Evolutionary conservation across 2,113 vertebrate species (phyloP).

Genomic region (Muntiacus reevesi): DNA sequence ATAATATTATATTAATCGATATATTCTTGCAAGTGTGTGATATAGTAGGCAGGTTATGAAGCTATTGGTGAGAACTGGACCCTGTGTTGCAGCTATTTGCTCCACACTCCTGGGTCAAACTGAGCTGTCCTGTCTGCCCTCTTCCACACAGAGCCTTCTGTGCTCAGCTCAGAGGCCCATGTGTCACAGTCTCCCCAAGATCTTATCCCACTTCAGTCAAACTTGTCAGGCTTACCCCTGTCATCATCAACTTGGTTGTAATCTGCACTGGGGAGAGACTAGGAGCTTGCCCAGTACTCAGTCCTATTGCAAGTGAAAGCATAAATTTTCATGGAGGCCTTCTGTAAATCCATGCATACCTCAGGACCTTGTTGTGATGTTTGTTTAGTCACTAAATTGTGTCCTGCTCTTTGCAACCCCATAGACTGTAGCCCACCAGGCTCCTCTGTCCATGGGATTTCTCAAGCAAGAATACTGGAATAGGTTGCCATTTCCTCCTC

Average conservation of each 20-base stretch:
- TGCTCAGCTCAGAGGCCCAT: neutral
- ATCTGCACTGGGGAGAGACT: neutral
- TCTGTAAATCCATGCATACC: neutral
- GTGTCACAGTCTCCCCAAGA: neutral
- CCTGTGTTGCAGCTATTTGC: accelerated
- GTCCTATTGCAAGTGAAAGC: neutral
- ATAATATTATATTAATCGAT: neutral
- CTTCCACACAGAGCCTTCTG: neutral
- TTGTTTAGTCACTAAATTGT: neutral
- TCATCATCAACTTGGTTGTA: neutral
- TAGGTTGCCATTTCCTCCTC: neutral
- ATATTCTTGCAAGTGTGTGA: accelerated
- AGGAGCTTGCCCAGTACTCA: neutral
- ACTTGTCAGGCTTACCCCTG: neutral
- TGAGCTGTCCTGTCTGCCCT: too few relatives aligned
- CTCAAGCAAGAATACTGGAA: neutral
- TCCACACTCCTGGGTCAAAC: accelerated
- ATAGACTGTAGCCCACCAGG: accelerated
- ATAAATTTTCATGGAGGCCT: neutral
- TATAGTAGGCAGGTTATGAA: neutral
- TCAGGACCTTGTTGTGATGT: neutral
- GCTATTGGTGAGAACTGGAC: accelerated
- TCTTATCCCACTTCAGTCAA: neutral
- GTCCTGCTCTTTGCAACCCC: neutral
- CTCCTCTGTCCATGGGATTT: neutral